Base-by-base conservation (phyloP, 1,140 invertebrate genomes). In the Kradibia gibbosae region DNA sequence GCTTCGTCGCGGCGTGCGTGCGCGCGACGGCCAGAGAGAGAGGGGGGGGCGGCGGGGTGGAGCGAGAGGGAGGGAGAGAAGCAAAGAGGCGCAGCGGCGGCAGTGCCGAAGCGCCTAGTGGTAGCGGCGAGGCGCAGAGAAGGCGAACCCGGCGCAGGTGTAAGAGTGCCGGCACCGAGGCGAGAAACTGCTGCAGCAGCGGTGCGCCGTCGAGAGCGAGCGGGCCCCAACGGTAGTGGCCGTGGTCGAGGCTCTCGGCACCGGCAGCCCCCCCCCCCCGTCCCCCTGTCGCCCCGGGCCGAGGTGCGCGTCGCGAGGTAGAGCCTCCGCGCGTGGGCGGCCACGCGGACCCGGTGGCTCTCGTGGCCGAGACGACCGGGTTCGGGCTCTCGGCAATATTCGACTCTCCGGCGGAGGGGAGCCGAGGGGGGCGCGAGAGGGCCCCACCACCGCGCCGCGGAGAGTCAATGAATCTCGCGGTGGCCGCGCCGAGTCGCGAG, bases 121-220 rank as follows among this genome's bases (percentile, higher is more conserved):
- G 22, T 34, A 25, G 10, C 36, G 67, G 20, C 36, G 36, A 25
- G 11, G 11, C 42, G 17, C 62, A 67, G 60, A 65, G 28, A 76
- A 60, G 31, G 53, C 74, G 62, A 62, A 76, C 39, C 74, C 74
- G 55, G 74, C 74, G 55, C 55, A n/a, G n/a, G n/a, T n/a, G n/a
- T n/a, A n/a, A n/a, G n/a, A n/a, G n/a, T n/a, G n/a, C n/a, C n/a
- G n/a, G n/a, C n/a, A n/a, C n/a, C n/a, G n/a, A n/a, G n/a, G n/a
- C n/a, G n/a, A n/a, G n/a, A n/a, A n/a, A n/a, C n/a, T n/a, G n/a
- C n/a, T n/a, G n/a, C n/a, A n/a, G n/a, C n/a, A n/a, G n/a, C n/a
- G n/a, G n/a, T n/a, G n/a, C n/a, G n/a, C n/a, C n/a, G n/a, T n/a
- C n/a, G n/a, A n/a, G n/a, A n/a, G n/a, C n/a, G n/a, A n/a, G 62